These are phyloP conservation scores for Crocidura indochinensis DNA, from an alignment of 2,797 vertebrate genomes.

Conservation along the genomic window DNA sequence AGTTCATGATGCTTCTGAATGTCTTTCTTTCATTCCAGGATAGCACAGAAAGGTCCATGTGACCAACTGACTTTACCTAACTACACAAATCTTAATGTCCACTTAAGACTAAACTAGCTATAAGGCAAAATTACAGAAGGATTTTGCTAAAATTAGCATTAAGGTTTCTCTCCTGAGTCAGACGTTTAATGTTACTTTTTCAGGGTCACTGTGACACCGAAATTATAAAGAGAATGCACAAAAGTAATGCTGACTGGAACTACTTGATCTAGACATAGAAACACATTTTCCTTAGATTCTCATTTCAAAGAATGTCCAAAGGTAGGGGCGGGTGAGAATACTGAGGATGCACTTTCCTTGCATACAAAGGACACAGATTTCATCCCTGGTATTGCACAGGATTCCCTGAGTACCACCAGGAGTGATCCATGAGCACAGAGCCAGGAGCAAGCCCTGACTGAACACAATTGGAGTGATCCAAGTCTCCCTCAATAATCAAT, in stretches of 20 bases:
- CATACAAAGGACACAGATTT: no score
- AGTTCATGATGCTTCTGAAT: not conserved
- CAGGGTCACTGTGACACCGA: constrained; percentile 39
- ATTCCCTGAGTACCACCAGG: no score
- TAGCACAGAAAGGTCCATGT: not conserved
- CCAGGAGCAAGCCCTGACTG: no score
- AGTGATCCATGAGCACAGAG: no score
- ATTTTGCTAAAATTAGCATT: constrained; percentile 50
- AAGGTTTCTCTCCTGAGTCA: constrained; percentile 33
- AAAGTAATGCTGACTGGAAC: not conserved
- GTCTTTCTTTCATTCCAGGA: constrained; percentile 21
- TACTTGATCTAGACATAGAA: no score
- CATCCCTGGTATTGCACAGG: no score
- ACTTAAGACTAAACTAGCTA: constrained; percentile 40
- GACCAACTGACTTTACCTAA: constrained; percentile 35
- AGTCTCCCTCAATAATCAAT: not conserved
- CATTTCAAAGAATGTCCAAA: no score
- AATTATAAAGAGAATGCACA: constrained; percentile 52
- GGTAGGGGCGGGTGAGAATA: no score
- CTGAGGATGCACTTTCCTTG: no score
- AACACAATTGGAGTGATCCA: no score
- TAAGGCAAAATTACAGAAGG: constrained; percentile 27
- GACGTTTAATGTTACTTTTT: not conserved
- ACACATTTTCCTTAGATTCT: not conserved
- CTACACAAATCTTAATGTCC: constrained; percentile 25